Percentiles rank a stretch among this genome's conserved stretches.
Evolutionary conservation across 2,113 vertebrate genomes (phyloP).

Genomic region (Siphamia tubifer): DNA sequence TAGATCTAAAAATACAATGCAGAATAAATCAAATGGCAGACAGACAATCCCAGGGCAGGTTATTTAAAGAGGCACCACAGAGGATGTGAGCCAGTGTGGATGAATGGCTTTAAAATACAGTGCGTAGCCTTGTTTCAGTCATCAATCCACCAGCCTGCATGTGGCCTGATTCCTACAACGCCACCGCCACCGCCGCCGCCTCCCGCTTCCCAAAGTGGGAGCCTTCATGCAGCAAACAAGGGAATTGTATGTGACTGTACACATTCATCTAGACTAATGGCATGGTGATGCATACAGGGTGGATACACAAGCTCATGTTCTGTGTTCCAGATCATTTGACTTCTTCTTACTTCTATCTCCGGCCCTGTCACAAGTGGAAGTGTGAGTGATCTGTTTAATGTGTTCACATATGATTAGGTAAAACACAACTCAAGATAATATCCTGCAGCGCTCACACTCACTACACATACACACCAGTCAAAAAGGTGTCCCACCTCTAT

Average conservation of each 20-base stretch:
- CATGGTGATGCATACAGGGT: constrained; percentile 53
- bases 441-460: constrained; percentile 24
- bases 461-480: constrained; percentile 23
- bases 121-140: constrained; percentile 37
- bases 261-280: constrained; percentile 70
- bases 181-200: constrained; percentile 31
- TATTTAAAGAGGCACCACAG: constrained; percentile 59
- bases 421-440: constrained; percentile 57
- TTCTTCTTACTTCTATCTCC: constrained; percentile 42
- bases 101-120: constrained; percentile 62
- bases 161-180: constrained; percentile 48
- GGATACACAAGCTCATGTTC: constrained; percentile 65
- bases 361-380: background rate
- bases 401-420: constrained; percentile 69
- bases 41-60: constrained; percentile 40
- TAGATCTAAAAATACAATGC: constrained; percentile 60
- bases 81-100: constrained; percentile 55
- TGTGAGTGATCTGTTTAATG: constrained; percentile 66
- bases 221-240: constrained; percentile 62
- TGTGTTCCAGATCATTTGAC: constrained; percentile 72
- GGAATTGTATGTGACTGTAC: constrained; percentile 60
- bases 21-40: constrained; percentile 67
- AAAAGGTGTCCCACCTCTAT: too few relatives aligned
- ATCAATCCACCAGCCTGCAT: constrained; percentile 53
- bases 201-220: constrained; percentile 52